Evolutionary conservation across 37 sponge, comb jelly and placozoan genomes (phyloP), one percentile per base, ranked within the genome.

Genomic region (Crambe crambe): DNA sequence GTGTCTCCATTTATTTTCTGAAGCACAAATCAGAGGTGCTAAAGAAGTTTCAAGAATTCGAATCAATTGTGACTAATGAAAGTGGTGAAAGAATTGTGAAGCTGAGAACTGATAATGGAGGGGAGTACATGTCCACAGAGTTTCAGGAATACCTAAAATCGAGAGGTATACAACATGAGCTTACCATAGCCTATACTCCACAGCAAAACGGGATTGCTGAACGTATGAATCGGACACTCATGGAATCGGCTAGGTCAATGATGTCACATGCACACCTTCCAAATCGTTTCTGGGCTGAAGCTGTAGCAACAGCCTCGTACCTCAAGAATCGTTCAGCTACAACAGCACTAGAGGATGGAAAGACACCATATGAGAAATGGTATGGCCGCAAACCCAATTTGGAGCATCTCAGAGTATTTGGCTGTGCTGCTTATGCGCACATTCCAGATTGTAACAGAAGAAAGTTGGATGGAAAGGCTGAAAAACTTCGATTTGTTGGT

Each of bases 181-280:
- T 80, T 42, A 87, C 81, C 51, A 63, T 80, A 26, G 70, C 77
- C 18, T 26, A 85, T 59, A 58, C 74, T 44, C 86, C 79, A 18
- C 66, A 85, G 40, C 86, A 85, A 59, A 85, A 85, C 38, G 79
- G 78, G 63, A 79, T 85, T 27, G 86, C 86, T 3, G 73, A 78
- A 71, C 56, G 86, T 30, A 44, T 85, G 57, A 85, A 85, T 32
- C 47, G 79, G 29, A 85, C 86, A 30, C 44, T 85, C 9, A 60
- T 78, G 65, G 86, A 85, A 34, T 70, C 74, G 37, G 80, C 79
- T 6, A 62, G 74, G n/a, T 35, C 86, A 27, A 85, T 85, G 86
- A 31, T 85, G 32, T 22, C 75, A 37, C 87, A 86, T 66, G 75
- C 80, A 26, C 59, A 76, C 3, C 59, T 86, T 21, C 56, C 67